phyloP scores from a whole-genome alignment of 2,113 vertebrate genomes.

The Neolamprologus kungweensis region DNA sequence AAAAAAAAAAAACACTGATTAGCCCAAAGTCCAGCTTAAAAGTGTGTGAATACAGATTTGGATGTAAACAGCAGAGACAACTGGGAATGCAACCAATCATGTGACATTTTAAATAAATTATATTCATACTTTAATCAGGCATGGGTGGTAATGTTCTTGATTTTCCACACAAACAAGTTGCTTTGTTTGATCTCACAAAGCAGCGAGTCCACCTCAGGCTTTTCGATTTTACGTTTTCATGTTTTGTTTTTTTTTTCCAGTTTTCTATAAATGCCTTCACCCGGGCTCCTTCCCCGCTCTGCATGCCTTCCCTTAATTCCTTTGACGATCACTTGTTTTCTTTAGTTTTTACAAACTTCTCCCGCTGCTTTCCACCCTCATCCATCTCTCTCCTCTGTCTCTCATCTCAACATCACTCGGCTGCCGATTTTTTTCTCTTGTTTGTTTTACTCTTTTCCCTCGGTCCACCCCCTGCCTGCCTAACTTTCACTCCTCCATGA shows the following conservation, averaged over 20 bases:
- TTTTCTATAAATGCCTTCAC: conserved; percentile 24
- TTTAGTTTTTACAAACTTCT: conserved; percentile 7
- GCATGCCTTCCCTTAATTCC: conserved; percentile 18
- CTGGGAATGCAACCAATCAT: conserved; percentile 2
- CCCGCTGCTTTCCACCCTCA: conserved; percentile 5
- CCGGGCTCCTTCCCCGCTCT: not conserved
- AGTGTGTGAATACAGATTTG: not conserved
- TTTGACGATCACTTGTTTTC: conserved; percentile 42
- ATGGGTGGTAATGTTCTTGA: not conserved
- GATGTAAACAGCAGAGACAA: not conserved
- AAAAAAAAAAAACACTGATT: not conserved
- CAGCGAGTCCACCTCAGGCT: conserved; percentile 8
- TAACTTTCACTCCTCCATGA: conserved; percentile 18
- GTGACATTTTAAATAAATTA: conserved; percentile 6
- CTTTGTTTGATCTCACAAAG: conserved; percentile 32
- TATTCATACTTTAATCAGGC: conserved; percentile 33
- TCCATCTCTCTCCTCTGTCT: not conserved
- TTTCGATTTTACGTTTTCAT: conserved; percentile 6
- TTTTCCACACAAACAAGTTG: conserved; percentile 23
- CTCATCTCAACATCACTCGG: conserved; percentile 34
- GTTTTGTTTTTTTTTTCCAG: not conserved
- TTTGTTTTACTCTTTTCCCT: conserved; percentile 28
- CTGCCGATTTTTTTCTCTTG: not conserved
- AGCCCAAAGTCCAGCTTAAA: not conserved
- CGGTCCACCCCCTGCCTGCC: not conserved